Evolutionary conservation across 2,888 invertebrate species (phyloP), one percentile per base, ranked within the genome.

Genomic region (Biston betularia): DNA sequence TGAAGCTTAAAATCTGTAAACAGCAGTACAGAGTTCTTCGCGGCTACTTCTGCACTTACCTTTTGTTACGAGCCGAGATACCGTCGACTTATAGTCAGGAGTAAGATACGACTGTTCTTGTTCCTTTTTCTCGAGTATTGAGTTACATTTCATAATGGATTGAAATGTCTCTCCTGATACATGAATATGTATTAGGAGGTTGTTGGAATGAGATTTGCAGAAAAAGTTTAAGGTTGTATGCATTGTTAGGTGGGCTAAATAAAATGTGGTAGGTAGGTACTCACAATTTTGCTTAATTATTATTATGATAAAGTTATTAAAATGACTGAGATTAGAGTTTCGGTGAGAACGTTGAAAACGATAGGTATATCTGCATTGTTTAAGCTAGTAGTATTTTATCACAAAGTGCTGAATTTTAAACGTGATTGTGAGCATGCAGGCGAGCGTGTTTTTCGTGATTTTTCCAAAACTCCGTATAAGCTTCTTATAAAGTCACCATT

Each of bases 21-120:
- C 0, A 14, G 3, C 10, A 14, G 45, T 63, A 48, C n/a, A 59
- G n/a, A 40, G 45, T 52, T 61, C 62, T 65, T 65, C 56, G 66
- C 60, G 62, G 52, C 68, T 63, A 68, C 67, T 56, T 61, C 62
- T 67, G 62, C 75, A 70, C 69, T 61, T 69, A 72, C 65, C 76
- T 71, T 78, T 78, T 79, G 75, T 80, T 79, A 63, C 62, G 64
- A 65, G 12, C 59, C 62, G 38, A 59, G 67, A 68, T 68, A 68
- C 63, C 55, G 59, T 68, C 67, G 63, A 68, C 63, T 68, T 68
- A 63, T 63, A 68, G 63, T 59, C 58, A 50, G 58, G 44, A 44
- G 63, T 45, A 24, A 59, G 67, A 68, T 63, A 67, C 59, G 45
- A 56, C 15, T 54, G 1, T 14, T 50, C 49, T 53, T 54, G 50